Percentiles rank a stretch among this genome's conserved stretches.
Conservation (phyloP, 1,140 invertebrate species). For the Sipha flava region DNA sequence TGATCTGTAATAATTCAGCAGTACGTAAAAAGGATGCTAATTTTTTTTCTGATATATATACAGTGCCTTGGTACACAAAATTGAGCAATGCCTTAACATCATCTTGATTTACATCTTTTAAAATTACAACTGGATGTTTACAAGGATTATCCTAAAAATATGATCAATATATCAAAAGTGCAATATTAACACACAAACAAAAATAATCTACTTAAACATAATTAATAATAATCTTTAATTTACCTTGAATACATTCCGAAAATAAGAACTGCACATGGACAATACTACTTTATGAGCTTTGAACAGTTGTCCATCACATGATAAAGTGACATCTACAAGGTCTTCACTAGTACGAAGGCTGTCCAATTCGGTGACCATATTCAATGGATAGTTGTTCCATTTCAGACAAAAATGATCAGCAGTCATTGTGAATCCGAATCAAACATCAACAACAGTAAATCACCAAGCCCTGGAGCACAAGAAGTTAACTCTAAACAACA, state of each 20-base stretch:
- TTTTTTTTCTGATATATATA: conserved; percentile 82
- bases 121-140: conserved; percentile 75
- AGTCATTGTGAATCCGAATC: conserved; percentile 34
- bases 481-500: not conserved
- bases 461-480: not conserved
- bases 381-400: conserved; percentile 88
- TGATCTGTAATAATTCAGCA: conserved; percentile 77
- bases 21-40: conserved; percentile 76
- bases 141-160: conserved; percentile 66
- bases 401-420: conserved; percentile 76
- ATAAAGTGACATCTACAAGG: conserved; percentile 74
- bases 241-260: conserved; percentile 74
- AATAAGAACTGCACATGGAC: conserved; percentile 70
- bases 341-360: conserved; percentile 68
- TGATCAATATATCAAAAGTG: not conserved
- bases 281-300: conserved; percentile 72
- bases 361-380: conserved; percentile 73
- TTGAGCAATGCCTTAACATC: conserved; percentile 68
- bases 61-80: conserved; percentile 82
- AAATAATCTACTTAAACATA: too few species aligned
- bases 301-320: conserved; percentile 65
- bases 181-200: too few species aligned
- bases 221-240: too few species aligned
- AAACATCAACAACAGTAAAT: not conserved
- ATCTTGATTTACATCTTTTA: conserved; percentile 67